Evolutionary conservation across 2,797 vertebrate genomes (phyloP).

Genomic region (Parotocinclus haroldoi): DNA sequence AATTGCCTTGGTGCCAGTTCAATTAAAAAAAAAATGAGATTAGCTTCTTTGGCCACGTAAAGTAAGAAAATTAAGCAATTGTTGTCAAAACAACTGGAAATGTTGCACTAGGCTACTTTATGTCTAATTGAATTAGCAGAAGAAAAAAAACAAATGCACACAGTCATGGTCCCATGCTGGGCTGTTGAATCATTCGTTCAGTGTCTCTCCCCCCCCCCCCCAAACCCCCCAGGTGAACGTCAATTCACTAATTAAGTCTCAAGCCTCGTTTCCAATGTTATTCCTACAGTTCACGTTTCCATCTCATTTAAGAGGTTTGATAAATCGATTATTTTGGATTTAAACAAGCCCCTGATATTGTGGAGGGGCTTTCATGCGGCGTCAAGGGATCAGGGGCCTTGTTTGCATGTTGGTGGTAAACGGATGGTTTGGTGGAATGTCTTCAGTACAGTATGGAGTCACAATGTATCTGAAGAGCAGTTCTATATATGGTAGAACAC

Average conservation of each 20-base stretch:
- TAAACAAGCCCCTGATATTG: slow-evolving; percentile 53
- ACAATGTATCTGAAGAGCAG: no score
- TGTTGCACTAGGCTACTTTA: no score
- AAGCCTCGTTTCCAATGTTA: slow-evolving; percentile 53
- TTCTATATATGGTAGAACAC: no score
- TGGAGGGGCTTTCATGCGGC: slow-evolving; percentile 53
- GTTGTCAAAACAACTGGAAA: no score
- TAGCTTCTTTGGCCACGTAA: no score
- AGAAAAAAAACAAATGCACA: slow-evolving; percentile 18
- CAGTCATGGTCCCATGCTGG: slow-evolving; percentile 35
- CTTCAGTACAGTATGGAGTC: slow-evolving; percentile 53
- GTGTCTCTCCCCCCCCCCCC: no score
- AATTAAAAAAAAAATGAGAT: no score
- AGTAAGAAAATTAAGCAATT: no score
- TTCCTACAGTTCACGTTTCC: slow-evolving; percentile 53
- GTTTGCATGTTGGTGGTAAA: slow-evolving; percentile 50
- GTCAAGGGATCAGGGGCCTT: slow-evolving; percentile 43
- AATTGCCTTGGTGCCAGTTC: no score
- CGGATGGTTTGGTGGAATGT: slow-evolving; percentile 53
- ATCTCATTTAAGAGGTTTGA: slow-evolving; percentile 57
- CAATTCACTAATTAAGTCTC: slow-evolving; percentile 54
- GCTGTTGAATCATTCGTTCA: slow-evolving; percentile 43
- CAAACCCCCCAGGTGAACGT: slow-evolving; percentile 43
- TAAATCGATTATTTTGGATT: slow-evolving; percentile 57
- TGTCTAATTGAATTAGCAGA: slow-evolving; percentile 37